phyloP scores from a whole-genome alignment of 2,888 invertebrate species.

The Pelosia muscerda region DNA sequence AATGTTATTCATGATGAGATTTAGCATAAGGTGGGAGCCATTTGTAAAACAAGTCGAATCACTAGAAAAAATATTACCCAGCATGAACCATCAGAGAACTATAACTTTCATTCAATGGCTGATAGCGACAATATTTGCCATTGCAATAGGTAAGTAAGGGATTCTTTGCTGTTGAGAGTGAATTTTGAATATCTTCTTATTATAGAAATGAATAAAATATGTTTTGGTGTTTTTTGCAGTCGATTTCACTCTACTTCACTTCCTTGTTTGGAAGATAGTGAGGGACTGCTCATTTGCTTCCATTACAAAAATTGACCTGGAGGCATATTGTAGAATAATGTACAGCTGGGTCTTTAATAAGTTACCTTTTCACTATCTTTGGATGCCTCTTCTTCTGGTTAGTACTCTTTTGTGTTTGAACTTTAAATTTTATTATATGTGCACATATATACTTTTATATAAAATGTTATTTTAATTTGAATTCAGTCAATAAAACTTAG shows the following conservation, averaged over 20 bases:
- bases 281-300: not conserved
- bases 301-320: not conserved
- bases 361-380: not conserved
- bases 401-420: not conserved
- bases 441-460: no score
- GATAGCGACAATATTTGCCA: not conserved
- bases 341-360: slow-evolving; percentile 6
- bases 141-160: not conserved
- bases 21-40: not conserved
- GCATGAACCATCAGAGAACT: not conserved
- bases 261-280: slow-evolving; percentile 1
- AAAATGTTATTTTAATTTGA: no score
- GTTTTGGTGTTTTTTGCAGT: not conserved
- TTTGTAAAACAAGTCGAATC: not conserved
- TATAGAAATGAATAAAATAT: no score
- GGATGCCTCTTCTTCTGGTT: not conserved
- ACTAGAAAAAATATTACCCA: not conserved
- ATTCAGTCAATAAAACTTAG: no score
- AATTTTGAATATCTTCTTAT: no score
- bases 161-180: no score
- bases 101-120: not conserved
- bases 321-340: not conserved
- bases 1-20: not conserved
- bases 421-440: not conserved
- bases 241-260: not conserved